Evolutionary conservation across 2,797 vertebrate species (phyloP).

Genomic region (Gadopsis marmoratus): DNA sequence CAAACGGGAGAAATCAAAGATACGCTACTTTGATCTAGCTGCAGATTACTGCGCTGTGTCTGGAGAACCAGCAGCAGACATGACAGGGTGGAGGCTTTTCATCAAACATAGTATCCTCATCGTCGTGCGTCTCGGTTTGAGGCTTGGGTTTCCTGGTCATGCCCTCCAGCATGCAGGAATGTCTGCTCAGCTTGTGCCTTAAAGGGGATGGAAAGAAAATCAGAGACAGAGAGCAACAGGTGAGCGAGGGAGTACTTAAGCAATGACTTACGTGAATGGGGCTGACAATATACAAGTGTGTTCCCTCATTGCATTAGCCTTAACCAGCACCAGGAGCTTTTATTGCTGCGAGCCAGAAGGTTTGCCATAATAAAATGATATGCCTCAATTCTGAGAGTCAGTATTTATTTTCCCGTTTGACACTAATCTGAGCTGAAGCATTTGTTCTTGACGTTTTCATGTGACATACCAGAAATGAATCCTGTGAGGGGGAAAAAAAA

Average conservation of each 20-base stretch:
- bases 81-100: conserved; percentile 40
- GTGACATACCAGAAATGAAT: conserved; percentile 20
- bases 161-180: conserved; percentile 60
- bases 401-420: conserved; percentile 50
- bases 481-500: conserved; percentile 13
- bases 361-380: conserved; percentile 56
- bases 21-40: conserved; percentile 60
- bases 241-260: conserved; percentile 31
- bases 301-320: conserved; percentile 43
- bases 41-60: conserved; percentile 66
- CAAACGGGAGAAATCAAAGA: conserved; percentile 64
- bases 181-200: conserved; percentile 54
- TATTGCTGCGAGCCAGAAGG: conserved; percentile 26
- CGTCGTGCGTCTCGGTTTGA: conserved; percentile 15
- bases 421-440: conserved; percentile 66
- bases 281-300: conserved; percentile 24
- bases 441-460: conserved; percentile 57
- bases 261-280: conserved; percentile 21
- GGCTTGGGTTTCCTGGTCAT: conserved; percentile 41
- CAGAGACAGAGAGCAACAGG: conserved; percentile 39
- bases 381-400: conserved; percentile 54
- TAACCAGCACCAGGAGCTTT: conserved; percentile 41
- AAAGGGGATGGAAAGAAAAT: not conserved
- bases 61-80: conserved; percentile 56
- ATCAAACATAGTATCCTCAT: conserved; percentile 20